Conservation (phyloP, 2,113 vertebrate species). For the Chiloscyllium plagiosum region DNA sequence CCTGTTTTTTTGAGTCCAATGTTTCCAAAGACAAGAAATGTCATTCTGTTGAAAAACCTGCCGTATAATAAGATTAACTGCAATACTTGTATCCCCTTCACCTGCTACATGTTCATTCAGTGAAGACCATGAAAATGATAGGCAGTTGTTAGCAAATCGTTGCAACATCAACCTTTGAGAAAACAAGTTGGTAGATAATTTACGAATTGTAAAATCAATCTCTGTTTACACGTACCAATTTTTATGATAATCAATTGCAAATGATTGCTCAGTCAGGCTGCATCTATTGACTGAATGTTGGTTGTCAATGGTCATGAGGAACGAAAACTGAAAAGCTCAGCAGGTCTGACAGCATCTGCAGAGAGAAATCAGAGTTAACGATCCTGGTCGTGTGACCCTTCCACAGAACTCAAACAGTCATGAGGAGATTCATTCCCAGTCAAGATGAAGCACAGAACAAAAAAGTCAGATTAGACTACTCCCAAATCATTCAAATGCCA, state of each 20-base stretch:
- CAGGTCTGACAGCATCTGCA: too few relatives aligned
- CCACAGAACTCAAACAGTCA: not conserved
- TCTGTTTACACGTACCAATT: not conserved
- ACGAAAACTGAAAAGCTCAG: too few relatives aligned
- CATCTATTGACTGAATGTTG: not conserved
- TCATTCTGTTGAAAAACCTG: not conserved
- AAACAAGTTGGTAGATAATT: not conserved
- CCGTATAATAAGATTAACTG: not conserved
- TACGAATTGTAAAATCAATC: not conserved
- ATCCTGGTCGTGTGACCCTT: too few relatives aligned
- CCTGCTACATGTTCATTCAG: not conserved
- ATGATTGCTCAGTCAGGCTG: not conserved
- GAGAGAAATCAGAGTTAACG: too few relatives aligned
- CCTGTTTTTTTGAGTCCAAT: not conserved
- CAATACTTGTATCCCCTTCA: not conserved
- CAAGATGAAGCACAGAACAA: not conserved
- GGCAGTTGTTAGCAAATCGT: not conserved
- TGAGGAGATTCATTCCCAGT: not conserved
- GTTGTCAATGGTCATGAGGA: not conserved
- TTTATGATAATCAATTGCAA: not conserved
- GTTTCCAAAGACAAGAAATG: not conserved
- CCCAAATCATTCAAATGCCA: not conserved
- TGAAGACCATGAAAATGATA: not conserved
- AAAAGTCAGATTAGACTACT: too few relatives aligned
- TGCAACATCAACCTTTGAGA: not conserved